phyloP scores from a whole-genome alignment of 2,113 vertebrate species.

The Perccottus glenii region DNA sequence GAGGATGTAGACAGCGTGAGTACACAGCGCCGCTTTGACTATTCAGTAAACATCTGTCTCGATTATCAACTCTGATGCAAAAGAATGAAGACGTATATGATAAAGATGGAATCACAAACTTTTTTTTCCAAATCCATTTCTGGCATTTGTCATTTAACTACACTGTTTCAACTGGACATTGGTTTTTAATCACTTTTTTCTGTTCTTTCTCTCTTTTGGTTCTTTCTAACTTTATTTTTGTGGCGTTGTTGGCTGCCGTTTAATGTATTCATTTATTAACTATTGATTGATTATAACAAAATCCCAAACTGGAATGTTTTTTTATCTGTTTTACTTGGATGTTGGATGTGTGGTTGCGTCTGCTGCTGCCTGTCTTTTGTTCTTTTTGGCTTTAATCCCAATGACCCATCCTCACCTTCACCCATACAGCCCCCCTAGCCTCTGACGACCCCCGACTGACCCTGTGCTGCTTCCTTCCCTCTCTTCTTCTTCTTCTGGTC shows the following conservation, averaged over 20 bases:
- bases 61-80: background rate
- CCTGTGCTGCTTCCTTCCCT: constrained; percentile 58
- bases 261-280: constrained; percentile 36
- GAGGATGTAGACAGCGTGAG: constrained; percentile 95
- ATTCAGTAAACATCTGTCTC: constrained; percentile 8
- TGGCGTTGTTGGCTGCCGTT: constrained; percentile 56
- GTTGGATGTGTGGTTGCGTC: constrained; percentile 39
- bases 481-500: constrained; percentile 9
- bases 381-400: constrained; percentile 53
- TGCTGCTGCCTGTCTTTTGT: constrained; percentile 34
- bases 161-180: constrained; percentile 35
- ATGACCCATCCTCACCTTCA: constrained; percentile 52
- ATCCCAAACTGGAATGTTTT: constrained; percentile 53
- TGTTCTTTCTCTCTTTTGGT: constrained; percentile 73
- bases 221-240: constrained; percentile 65
- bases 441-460: constrained; percentile 69
- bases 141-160: constrained; percentile 32
- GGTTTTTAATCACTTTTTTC: constrained; percentile 70
- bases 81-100: no score
- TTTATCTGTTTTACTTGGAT: constrained; percentile 17
- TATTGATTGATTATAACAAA: constrained; percentile 28
- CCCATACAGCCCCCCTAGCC: constrained; percentile 22
- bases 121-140: constrained; percentile 52
- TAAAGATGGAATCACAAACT: background rate
- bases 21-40: constrained; percentile 55